These are phyloP conservation scores for Xiphydria camelus DNA, from an alignment of 2,888 invertebrate genomes.

Conservation along the genomic window DNA sequence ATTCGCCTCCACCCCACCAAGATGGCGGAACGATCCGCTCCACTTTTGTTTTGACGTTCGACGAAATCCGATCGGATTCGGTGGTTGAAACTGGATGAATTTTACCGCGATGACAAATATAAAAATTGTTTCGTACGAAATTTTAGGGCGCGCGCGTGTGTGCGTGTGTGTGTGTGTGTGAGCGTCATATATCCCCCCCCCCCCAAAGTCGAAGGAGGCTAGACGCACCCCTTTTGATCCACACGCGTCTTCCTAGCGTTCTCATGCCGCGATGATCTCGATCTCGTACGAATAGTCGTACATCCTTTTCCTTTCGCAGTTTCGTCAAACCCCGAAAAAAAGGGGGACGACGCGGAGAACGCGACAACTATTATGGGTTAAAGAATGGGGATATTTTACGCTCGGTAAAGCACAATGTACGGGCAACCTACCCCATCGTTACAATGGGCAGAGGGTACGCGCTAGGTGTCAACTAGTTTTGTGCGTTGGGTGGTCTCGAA, in stretches of 20 bases:
- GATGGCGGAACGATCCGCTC: slow-evolving; percentile 8
- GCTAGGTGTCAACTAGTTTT: slow-evolving; percentile 48
- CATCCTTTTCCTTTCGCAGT: slow-evolving; percentile 12
- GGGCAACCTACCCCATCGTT: slow-evolving; percentile 26
- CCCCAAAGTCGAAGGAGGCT: no score
- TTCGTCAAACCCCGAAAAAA: slow-evolving; percentile 28
- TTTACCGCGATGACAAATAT: no score
- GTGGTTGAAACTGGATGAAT: not conserved
- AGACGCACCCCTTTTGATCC: no score
- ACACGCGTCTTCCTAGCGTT: no score
- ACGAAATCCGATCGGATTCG: slow-evolving; percentile 6
- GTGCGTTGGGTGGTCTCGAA: slow-evolving; percentile 39
- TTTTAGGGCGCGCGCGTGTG: no score
- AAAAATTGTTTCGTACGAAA: no score
- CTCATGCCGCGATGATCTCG: no score
- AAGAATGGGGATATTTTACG: slow-evolving; percentile 53
- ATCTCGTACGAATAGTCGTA: no score
- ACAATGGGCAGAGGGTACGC: slow-evolving; percentile 36
- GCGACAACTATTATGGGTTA: slow-evolving; percentile 44
- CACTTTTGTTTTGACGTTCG: slow-evolving; percentile 26
- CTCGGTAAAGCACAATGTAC: slow-evolving; percentile 48
- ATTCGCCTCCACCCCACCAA: slow-evolving; percentile 19
- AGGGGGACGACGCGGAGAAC: slow-evolving; percentile 38
- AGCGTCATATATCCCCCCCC: no score
- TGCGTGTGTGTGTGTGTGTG: no score